These are phyloP conservation scores for Rhea americana DNA, from an alignment of 2,113 vertebrate genomes.

Conservation along the genomic window DNA sequence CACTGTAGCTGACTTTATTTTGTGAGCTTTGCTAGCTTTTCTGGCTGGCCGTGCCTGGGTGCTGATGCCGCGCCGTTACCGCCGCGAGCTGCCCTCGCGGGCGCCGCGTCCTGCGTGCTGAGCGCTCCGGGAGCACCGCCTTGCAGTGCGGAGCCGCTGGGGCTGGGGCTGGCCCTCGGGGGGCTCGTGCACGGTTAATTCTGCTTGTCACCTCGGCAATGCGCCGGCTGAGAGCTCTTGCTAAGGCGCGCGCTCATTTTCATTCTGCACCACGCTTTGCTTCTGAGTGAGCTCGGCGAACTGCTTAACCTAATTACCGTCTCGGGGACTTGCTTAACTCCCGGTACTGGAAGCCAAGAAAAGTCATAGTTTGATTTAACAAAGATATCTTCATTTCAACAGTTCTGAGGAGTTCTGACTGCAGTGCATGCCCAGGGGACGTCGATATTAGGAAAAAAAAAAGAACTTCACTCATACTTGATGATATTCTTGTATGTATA, in stretches of 20 bases:
- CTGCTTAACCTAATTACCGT: slow-evolving; percentile 48
- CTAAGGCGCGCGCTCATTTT: background rate
- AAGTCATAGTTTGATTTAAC: background rate
- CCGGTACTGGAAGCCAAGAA: background rate
- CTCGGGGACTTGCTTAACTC: background rate
- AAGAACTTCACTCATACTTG: fast-evolving
- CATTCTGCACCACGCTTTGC: slow-evolving; percentile 6
- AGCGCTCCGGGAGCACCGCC: background rate
- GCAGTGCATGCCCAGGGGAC: background rate
- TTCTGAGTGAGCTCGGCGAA: background rate
- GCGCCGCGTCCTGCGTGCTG: background rate
- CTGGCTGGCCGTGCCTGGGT: background rate
- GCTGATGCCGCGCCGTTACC: background rate
- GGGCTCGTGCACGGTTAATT: background rate
- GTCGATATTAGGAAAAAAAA: background rate
- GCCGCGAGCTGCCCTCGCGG: background rate
- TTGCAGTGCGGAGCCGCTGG: background rate
- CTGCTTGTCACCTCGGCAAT: background rate
- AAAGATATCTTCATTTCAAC: background rate
- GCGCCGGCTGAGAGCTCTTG: background rate
- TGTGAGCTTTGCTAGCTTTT: background rate
- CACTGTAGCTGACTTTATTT: background rate
- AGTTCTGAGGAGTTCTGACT: background rate
- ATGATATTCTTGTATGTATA: background rate
- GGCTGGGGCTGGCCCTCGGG: background rate